Evolutionary conservation across 2,888 invertebrate genomes (phyloP).

Genomic region (Drymonia ruficornis): DNA sequence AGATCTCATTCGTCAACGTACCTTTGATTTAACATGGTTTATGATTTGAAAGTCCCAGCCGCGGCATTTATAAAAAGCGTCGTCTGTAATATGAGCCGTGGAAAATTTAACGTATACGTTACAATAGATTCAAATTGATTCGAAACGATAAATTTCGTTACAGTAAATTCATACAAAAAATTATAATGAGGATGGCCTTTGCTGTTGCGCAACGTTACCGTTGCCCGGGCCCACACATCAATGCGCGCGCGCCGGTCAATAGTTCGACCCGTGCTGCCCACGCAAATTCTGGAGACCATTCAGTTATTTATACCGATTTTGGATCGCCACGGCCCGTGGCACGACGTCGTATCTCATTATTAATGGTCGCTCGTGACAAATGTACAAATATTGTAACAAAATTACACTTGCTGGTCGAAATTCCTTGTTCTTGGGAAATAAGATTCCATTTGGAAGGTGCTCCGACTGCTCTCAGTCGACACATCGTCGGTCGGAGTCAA

Average conservation of each 20-base stretch:
- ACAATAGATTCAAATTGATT: conserved; percentile 6
- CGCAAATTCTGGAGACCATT: conserved; percentile 25
- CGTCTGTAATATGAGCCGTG: conserved; percentile 16
- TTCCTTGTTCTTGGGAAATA: conserved; percentile 5
- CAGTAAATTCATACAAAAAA: conserved; percentile 14
- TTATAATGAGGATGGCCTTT: conserved; percentile 29
- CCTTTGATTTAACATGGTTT: not conserved
- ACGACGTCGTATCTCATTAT: conserved; percentile 32
- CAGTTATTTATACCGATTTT: conserved; percentile 27
- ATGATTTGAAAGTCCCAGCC: not conserved
- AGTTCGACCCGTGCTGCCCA: conserved; percentile 42
- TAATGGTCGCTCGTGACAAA: conserved; percentile 24
- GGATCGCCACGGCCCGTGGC: conserved; percentile 27
- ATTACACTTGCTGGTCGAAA: conserved; percentile 14
- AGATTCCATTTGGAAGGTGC: not conserved
- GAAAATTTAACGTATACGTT: conserved; percentile 21
- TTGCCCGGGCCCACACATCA: conserved; percentile 41
- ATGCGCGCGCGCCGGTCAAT: conserved; percentile 50
- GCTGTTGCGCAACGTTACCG: conserved; percentile 40
- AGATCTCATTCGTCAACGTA: not conserved
- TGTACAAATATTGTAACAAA: conserved; percentile 10
- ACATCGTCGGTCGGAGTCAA: conserved; percentile 11
- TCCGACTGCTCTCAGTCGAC: not conserved
- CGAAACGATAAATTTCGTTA: conserved; percentile 7
- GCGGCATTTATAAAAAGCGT: conserved; percentile 3